phyloP scores from a whole-genome alignment of 2,113 vertebrate species.

The Lethenteron camtschaticum region DNA sequence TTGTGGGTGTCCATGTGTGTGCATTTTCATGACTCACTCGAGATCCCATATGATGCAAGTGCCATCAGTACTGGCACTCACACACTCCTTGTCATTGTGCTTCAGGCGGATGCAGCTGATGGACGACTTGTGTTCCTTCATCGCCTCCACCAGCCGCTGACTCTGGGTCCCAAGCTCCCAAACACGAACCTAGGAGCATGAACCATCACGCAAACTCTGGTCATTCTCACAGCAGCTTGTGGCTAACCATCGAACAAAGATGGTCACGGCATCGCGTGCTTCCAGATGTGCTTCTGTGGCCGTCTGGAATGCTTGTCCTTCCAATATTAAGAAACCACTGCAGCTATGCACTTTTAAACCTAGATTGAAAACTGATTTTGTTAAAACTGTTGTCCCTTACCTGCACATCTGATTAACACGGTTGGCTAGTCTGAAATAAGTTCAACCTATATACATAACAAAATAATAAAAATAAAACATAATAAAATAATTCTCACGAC shows the following conservation, averaged over 20 bases:
- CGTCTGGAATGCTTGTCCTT: not conserved
- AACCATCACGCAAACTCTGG: not conserved
- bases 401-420: no score
- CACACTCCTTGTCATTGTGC: conserved; percentile 36
- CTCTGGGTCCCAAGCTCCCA: conserved; percentile 31
- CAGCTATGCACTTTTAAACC: not conserved
- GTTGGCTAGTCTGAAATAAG: no score
- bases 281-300: not conserved
- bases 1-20: not conserved
- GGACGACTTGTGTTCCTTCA: conserved; percentile 39
- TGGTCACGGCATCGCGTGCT: not conserved
- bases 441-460: no score
- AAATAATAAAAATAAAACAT: no score
- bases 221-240: not conserved
- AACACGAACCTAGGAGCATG: conserved; percentile 27
- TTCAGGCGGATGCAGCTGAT: conserved; percentile 43
- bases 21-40: conserved; percentile 27
- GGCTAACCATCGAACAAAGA: not conserved
- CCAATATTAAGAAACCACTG: not conserved
- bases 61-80: conserved; percentile 44
- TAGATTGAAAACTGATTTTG: not conserved
- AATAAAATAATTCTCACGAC: no score
- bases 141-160: conserved; percentile 24
- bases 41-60: conserved; percentile 67
- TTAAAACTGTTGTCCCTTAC: not conserved